Percentiles rank a stretch among this genome's conserved stretches.
Conservation (phyloP, 1,140 invertebrate species). For the Adoxophyes honmai region DNA sequence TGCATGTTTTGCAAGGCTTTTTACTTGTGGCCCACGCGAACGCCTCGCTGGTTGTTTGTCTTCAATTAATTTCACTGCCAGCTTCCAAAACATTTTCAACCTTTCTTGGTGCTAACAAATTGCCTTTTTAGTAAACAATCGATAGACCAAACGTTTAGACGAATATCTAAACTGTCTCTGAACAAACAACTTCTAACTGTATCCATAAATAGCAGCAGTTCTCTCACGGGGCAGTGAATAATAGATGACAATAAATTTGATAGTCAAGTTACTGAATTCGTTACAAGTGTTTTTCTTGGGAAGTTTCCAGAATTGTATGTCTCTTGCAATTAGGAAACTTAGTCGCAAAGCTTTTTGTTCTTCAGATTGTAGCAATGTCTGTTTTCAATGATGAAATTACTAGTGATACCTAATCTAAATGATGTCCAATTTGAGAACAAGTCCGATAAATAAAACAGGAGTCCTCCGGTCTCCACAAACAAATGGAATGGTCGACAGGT, state of each 20-base stretch:
- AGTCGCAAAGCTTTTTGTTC: too few species aligned
- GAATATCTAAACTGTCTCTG: not conserved
- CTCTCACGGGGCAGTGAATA: not conserved
- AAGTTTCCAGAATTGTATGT: too few species aligned
- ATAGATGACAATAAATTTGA: conserved; percentile 7
- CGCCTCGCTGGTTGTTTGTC: conserved; percentile 5
- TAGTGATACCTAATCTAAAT: too few species aligned
- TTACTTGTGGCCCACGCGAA: not conserved
- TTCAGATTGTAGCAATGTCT: too few species aligned
- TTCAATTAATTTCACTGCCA: conserved; percentile 3
- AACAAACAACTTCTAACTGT: not conserved
- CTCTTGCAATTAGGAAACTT: too few species aligned
- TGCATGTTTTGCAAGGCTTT: not conserved
- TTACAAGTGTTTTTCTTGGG: too few species aligned
- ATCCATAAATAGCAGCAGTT: not conserved
- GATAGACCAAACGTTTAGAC: not conserved
- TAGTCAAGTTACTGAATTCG: not conserved
- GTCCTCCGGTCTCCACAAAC: too few species aligned
- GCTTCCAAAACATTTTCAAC: not conserved
- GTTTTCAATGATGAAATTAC: too few species aligned
- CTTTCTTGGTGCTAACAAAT: not conserved
- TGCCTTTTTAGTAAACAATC: not conserved
- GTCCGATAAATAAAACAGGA: too few species aligned
- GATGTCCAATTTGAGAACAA: too few species aligned
- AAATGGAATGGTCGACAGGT: too few species aligned